Percentiles rank a stretch among this genome's conserved stretches.
Conservation (phyloP, 2,888 invertebrate genomes). For the Synergus itoensis region DNA sequence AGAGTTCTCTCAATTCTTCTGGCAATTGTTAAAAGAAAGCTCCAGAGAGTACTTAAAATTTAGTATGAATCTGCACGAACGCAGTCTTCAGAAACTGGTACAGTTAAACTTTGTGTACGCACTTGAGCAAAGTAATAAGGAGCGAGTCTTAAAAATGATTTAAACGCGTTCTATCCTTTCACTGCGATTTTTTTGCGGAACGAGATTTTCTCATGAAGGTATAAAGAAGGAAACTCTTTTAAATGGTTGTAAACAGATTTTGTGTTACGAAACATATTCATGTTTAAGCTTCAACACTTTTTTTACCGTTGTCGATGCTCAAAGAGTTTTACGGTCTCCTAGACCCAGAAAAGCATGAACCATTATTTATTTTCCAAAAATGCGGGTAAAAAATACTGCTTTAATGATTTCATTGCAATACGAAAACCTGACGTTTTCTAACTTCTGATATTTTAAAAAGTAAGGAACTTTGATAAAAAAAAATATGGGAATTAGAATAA, state of each 20-base stretch:
- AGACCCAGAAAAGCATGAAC: slow-evolving; percentile 14
- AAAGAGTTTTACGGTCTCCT: slow-evolving; percentile 18
- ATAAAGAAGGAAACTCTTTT: slow-evolving; percentile 28
- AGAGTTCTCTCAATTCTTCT: slow-evolving; percentile 9
- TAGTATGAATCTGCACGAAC: neutral
- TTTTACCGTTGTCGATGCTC: slow-evolving; percentile 3
- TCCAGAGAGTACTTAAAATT: neutral
- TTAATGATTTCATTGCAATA: neutral
- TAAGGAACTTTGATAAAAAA: neutral
- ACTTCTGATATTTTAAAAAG: neutral
- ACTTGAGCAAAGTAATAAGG: slow-evolving; percentile 10
- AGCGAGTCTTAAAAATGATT: slow-evolving; percentile 29
- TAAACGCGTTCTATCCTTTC: slow-evolving; percentile 35
- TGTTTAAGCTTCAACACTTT: slow-evolving; percentile 6
- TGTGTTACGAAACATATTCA: slow-evolving; percentile 19
- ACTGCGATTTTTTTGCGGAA: slow-evolving; percentile 18
- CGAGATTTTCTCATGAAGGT: slow-evolving; percentile 21
- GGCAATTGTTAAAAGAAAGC: neutral
- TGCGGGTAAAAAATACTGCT: neutral
- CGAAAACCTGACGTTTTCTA: no score
- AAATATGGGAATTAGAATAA: neutral
- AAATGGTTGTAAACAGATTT: slow-evolving; percentile 25
- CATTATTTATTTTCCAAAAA: neutral
- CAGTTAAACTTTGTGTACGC: slow-evolving; percentile 19
- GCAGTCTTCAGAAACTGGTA: neutral